These are phyloP conservation scores for Silurus aristotelis DNA, from an alignment of 2,797 vertebrate genomes.

Conservation along the genomic window DNA sequence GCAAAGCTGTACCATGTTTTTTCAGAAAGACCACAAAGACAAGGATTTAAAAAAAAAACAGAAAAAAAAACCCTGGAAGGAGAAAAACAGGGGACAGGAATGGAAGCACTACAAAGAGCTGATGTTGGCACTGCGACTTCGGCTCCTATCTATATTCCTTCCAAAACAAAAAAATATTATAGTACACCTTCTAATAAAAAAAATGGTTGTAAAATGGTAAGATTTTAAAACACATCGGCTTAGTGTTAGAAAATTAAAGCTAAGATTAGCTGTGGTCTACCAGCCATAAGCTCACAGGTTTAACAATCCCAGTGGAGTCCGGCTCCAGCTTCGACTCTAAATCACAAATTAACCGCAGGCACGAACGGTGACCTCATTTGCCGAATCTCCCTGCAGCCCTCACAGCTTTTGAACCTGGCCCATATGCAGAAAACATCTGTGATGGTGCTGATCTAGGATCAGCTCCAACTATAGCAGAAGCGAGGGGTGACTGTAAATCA, in stretches of 20 bases:
- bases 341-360: slow-evolving; percentile 35
- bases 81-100: slow-evolving; percentile 15
- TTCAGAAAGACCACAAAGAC: slow-evolving; percentile 42
- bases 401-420: slow-evolving; percentile 18
- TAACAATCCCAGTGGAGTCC: slow-evolving; percentile 16
- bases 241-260: slow-evolving; percentile 11
- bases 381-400: background rate
- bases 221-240: slow-evolving; percentile 25
- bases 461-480: background rate
- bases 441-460: background rate
- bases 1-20: slow-evolving; percentile 38
- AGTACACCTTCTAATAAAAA: slow-evolving; percentile 14
- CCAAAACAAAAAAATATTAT: background rate
- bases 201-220: slow-evolving; percentile 43
- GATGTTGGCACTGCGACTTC: slow-evolving; percentile 11
- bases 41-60: background rate
- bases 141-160: background rate
- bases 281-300: slow-evolving; percentile 18
- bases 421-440: slow-evolving; percentile 16
- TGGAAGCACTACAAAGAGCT: slow-evolving; percentile 23
- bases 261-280: slow-evolving; percentile 31
- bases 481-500: slow-evolving; percentile 1
- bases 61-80: background rate
- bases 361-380: slow-evolving; percentile 15
- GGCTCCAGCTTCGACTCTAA: slow-evolving; percentile 11